phyloP scores from a whole-genome alignment of 2,113 vertebrate species.

The Carassius gibelio region DNA sequence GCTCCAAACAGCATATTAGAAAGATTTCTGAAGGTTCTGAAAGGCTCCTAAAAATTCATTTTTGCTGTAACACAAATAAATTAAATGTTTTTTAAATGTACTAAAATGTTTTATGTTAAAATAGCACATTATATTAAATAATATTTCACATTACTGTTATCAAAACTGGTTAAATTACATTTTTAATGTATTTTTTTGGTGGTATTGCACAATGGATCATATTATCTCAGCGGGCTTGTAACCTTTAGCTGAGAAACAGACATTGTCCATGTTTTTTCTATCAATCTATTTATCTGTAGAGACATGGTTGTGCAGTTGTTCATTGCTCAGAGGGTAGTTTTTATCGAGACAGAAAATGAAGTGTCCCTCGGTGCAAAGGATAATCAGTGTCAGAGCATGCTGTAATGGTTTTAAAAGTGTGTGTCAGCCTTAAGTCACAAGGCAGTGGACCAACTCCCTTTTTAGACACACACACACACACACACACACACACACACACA shows the following conservation, averaged over 20 bases:
- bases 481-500: background rate
- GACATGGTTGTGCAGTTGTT: slow-evolving; percentile 38
- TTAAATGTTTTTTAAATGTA: background rate
- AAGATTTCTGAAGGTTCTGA: background rate
- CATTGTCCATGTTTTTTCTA: background rate
- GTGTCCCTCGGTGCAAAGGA: slow-evolving; percentile 11
- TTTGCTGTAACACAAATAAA: background rate
- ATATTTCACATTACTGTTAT: background rate
- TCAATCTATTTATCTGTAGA: background rate
- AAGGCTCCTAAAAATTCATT: background rate
- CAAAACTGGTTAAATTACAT: background rate
- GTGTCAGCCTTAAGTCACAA: slow-evolving; percentile 32
- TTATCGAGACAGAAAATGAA: slow-evolving; percentile 47
- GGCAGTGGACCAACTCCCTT: slow-evolving; percentile 5
- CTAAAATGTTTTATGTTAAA: background rate
- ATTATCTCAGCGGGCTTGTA: background rate
- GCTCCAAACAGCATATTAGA: background rate
- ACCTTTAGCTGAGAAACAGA: background rate
- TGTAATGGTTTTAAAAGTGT: background rate
- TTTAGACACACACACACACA: background rate
- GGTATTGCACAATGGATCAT: background rate
- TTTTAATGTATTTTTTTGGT: background rate
- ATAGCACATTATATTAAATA: background rate
- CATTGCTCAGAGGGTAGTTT: slow-evolving; percentile 36
- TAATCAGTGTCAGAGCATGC: slow-evolving; percentile 11